Evolutionary conservation across 2,888 invertebrate genomes (phyloP).

Genomic region (Argyra leucocephala): DNA sequence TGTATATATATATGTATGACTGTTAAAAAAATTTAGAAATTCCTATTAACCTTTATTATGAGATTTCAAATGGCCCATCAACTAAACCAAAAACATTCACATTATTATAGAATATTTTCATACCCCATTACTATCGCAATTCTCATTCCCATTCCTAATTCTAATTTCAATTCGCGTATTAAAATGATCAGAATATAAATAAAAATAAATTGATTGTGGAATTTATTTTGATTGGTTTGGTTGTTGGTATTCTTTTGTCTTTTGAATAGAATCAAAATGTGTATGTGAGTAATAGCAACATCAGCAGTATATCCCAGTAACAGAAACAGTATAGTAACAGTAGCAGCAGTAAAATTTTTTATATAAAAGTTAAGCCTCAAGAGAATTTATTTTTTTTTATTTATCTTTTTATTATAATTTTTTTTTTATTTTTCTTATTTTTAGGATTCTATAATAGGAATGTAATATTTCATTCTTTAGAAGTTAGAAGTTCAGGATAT

Average conservation of each 20-base stretch:
- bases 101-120: not conserved
- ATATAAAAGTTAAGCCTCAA: not conserved
- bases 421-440: not conserved
- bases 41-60: not conserved
- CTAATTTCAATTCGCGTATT: not conserved
- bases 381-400: not conserved
- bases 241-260: no score
- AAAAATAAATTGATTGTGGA: not conserved
- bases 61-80: no score
- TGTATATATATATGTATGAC: not conserved
- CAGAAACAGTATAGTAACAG: not conserved
- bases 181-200: not conserved
- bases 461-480: not conserved
- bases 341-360: not conserved
- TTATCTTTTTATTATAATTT: not conserved
- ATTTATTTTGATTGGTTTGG: not conserved
- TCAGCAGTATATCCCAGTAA: not conserved
- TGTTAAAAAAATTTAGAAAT: not conserved
- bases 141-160: no score
- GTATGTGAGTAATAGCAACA: no score
- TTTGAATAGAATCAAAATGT: no score
- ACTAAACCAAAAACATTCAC: no score
- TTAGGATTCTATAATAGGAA: not conserved
- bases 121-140: not conserved
- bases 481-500: not conserved